Percentiles rank a stretch among this genome's conserved stretches.
Evolutionary conservation across 2,113 vertebrate species (phyloP).

Genomic region (Puntigrus tetrazona): DNA sequence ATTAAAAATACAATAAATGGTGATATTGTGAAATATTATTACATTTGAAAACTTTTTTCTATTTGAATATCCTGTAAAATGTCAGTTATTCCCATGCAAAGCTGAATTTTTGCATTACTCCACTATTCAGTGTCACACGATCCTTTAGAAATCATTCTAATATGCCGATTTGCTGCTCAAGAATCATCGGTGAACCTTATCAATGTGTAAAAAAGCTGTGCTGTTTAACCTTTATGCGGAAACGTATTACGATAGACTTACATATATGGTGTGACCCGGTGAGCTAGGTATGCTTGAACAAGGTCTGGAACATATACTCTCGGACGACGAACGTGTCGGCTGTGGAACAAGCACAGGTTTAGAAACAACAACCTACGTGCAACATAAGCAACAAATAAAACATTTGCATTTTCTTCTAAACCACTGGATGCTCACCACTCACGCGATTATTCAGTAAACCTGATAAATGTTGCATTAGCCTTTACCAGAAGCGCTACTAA

Average conservation of each 20-base stretch:
- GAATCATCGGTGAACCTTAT: neutral
- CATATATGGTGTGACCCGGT: conserved; percentile 92
- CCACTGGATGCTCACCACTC: neutral
- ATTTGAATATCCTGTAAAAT: neutral
- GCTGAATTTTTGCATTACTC: neutral
- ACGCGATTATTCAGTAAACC: neutral
- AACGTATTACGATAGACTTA: conserved; percentile 75
- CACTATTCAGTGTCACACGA: neutral
- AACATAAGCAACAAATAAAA: neutral
- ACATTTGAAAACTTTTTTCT: neutral
- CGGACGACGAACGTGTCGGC: conserved; percentile 90
- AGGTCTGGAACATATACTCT: conserved; percentile 92
- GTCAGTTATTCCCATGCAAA: neutral
- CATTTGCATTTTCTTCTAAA: neutral
- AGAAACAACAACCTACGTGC: neutral
- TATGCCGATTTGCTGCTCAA: neutral
- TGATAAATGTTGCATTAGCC: neutral
- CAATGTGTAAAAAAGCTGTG: neutral
- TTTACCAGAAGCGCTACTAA: neutral
- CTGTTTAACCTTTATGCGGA: neutral
- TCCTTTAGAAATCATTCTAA: neutral
- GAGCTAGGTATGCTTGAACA: conserved; percentile 94
- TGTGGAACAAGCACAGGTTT: conserved; percentile 65
- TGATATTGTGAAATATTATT: neutral
- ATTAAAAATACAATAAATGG: neutral